Evolutionary conservation across 2,888 invertebrate species (phyloP).

Genomic region (Sphaeridia pumilis): DNA sequence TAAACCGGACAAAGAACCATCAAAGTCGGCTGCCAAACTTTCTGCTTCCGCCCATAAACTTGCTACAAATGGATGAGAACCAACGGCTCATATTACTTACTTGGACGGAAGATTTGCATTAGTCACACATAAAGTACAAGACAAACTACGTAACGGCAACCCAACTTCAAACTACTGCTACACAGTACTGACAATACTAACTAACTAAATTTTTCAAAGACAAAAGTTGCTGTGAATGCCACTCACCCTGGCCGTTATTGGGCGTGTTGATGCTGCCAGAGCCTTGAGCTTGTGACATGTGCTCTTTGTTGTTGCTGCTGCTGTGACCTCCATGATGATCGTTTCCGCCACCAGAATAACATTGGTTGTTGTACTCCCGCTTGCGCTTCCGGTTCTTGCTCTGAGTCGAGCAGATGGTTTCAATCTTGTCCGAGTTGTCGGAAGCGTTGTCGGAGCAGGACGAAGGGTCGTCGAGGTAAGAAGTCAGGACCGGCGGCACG

Average conservation of each 20-base stretch:
- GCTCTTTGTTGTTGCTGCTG: background rate
- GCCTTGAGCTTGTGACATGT: background rate
- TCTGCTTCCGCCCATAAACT: slow-evolving; percentile 36
- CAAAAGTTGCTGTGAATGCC: no score
- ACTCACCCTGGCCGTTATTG: background rate
- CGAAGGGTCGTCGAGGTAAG: slow-evolving; percentile 34
- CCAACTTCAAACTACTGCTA: no score
- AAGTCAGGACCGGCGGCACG: slow-evolving; percentile 38
- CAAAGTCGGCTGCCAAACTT: slow-evolving; percentile 53
- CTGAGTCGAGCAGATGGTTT: slow-evolving; percentile 22
- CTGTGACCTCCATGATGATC: background rate
- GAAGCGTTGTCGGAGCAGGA: slow-evolving; percentile 37
- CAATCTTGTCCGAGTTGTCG: slow-evolving; percentile 36
- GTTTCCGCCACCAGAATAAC: background rate
- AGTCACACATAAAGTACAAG: no score
- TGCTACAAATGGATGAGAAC: slow-evolving; percentile 16
- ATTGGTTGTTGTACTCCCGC: slow-evolving; percentile 20
- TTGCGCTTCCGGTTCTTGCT: slow-evolving; percentile 30
- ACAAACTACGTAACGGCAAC: no score
- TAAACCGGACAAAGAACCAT: slow-evolving; percentile 57
- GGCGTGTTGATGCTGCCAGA: background rate
- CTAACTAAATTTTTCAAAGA: no score
- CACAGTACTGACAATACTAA: no score
- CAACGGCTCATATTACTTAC: background rate
- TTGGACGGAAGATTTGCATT: slow-evolving; percentile 8